Conservation (phyloP, 2,888 invertebrate genomes). For the Dasypolia templi region DNA sequence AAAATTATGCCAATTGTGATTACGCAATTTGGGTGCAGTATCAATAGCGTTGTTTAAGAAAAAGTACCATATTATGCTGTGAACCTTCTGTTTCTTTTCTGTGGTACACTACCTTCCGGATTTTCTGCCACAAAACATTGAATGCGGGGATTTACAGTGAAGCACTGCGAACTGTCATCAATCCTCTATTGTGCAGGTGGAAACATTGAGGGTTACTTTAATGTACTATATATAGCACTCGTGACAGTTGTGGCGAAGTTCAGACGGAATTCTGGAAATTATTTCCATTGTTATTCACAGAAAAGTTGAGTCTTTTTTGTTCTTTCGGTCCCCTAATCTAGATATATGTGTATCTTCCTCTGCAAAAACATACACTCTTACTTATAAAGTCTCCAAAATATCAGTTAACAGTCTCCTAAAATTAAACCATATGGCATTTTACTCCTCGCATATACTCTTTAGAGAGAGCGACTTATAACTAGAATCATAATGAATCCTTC, state of each 20-base stretch:
- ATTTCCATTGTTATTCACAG: background rate
- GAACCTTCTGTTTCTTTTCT: slow-evolving; percentile 28
- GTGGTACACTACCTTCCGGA: background rate
- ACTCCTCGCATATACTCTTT: slow-evolving; percentile 37
- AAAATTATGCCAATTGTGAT: too few relatives aligned
- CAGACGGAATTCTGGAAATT: background rate
- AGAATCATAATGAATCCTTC: slow-evolving; percentile 62
- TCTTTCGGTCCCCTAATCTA: background rate
- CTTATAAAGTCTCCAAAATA: slow-evolving; percentile 1
- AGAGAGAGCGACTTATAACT: slow-evolving; percentile 52
- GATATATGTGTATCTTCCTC: background rate
- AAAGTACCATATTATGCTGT: background rate
- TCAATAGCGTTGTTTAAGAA: background rate
- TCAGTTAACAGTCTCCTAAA: slow-evolving; percentile 18
- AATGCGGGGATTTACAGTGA: slow-evolving; percentile 75
- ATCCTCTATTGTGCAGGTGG: slow-evolving; percentile 68
- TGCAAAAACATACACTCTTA: background rate
- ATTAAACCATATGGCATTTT: slow-evolving; percentile 28
- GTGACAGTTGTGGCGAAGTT: slow-evolving; percentile 7
- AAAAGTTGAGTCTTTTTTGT: background rate
- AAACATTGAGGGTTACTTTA: slow-evolving; percentile 35
- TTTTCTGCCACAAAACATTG: slow-evolving; percentile 65
- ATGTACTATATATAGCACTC: slow-evolving; percentile 32
- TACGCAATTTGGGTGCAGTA: too few relatives aligned
- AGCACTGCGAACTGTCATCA: slow-evolving; percentile 70